Evolutionary conservation across 2,113 vertebrate species (phyloP).

Genomic region (Tachuris rubrigastra): DNA sequence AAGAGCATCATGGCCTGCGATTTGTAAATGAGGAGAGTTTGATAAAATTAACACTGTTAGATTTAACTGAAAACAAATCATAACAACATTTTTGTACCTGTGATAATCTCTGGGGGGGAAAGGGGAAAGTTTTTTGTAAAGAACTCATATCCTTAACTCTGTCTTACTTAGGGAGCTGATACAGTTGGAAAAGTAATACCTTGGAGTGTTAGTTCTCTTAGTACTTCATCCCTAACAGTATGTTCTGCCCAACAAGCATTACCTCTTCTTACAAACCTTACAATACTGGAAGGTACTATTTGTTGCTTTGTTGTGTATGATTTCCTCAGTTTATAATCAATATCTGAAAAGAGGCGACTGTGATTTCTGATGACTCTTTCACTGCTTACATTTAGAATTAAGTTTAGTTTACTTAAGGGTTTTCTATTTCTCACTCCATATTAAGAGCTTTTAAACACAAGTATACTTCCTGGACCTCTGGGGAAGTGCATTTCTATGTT

Average conservation of each 20-base stretch:
- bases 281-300: not conserved
- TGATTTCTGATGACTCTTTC: not conserved
- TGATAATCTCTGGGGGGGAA: not conserved
- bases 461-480: not conserved
- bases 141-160: not conserved
- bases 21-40: not conserved
- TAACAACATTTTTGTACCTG: fast-evolving
- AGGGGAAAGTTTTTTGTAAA: not conserved
- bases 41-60: not conserved
- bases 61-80: not conserved
- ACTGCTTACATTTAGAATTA: not conserved
- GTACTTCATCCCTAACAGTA: not conserved
- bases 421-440: not conserved
- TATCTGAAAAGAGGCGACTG: not conserved
- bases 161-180: not conserved
- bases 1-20: not conserved
- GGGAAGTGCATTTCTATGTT: not conserved
- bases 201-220: not conserved
- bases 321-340: not conserved
- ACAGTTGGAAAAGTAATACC: not conserved
- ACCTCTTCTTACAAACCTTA: not conserved
- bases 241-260: not conserved
- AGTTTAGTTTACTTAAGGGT: not conserved
- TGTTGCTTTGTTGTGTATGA: not conserved
- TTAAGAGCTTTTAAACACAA: not conserved